Base-by-base conservation (phyloP, 2,113 vertebrate species). In the Eudyptes chrysolophus region DNA sequence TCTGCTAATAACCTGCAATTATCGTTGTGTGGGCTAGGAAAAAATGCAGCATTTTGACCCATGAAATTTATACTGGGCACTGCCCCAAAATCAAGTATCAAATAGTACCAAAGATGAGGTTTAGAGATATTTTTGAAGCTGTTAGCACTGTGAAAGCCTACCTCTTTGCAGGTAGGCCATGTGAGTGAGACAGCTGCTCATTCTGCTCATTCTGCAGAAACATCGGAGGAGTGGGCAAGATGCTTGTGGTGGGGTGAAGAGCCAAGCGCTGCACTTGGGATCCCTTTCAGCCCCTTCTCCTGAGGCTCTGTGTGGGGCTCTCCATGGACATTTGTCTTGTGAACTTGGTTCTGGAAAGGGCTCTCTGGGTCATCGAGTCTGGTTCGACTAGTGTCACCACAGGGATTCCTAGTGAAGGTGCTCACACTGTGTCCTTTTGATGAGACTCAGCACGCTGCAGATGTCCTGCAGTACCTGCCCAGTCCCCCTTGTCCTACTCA, bases 281-380 rank as follows among this genome's bases (percentile, higher is more conserved):
- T 34, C 44, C n/a, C 32, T 64, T 55, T 13, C 11, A 55, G 22
- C 26, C 40, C 24, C n/a, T 75, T 30, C 32, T 58, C 24, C 30
- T n/a, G 40, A 49, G 49, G 57, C 16, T 81, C 7, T n/a, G 0
- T 13, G 13, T 22, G 38, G 22, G 16, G 3, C 30, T 58, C 15
- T 78, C 38, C 10, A 26, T 9, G 52, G 77, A 10, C 29, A 21
- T 19, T 13, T 69, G 4, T 40, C 55, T 71, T 46, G 48, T 49
- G 55, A 87, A 25, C 48, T 46, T 32, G 10, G 24, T 42, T 69
- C n/a, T 84, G 65, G 75, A 74, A 52, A 61, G 17, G 74, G 17
- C 51, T 62, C 9, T 79, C 11, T 4, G 22, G 27, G 27, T 40
- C 0, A 0, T 9, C 3, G 2, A 40, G 42, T 80, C 69, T 69